Conservation (phyloP, 2,888 invertebrate genomes). For the Aporophyla nigra region DNA sequence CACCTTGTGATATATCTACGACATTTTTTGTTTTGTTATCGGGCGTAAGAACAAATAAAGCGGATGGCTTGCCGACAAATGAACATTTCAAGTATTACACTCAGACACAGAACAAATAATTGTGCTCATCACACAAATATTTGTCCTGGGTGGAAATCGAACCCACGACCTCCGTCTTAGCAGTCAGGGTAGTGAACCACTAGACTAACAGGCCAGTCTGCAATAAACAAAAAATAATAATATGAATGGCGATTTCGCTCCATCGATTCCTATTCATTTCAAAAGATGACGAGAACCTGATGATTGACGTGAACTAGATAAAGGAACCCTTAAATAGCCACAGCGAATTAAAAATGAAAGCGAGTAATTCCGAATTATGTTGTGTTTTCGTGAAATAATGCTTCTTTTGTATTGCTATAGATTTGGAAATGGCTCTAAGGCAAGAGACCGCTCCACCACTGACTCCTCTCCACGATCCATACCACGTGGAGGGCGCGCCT, state of each 20-base stretch:
- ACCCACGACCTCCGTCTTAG: too few species aligned
- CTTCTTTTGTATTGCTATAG: constrained; percentile 16
- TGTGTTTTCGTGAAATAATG: not conserved
- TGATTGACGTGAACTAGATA: not conserved
- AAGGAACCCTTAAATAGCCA: not conserved
- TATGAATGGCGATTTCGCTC: not conserved
- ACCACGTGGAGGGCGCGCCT: constrained; percentile 21
- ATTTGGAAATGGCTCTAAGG: constrained; percentile 72
- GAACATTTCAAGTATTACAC: too few species aligned
- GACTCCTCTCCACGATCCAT: constrained; percentile 43
- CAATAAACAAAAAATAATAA: not conserved
- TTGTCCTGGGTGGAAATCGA: too few species aligned
- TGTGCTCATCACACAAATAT: too few species aligned
- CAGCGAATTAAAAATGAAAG: not conserved
- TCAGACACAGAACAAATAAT: too few species aligned
- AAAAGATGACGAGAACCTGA: not conserved
- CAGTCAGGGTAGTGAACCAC: too few species aligned
- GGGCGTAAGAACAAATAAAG: too few species aligned
- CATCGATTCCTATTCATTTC: not conserved
- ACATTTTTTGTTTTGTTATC: too few species aligned
- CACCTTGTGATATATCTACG: too few species aligned
- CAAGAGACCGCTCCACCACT: constrained; percentile 65
- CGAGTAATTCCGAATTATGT: not conserved
- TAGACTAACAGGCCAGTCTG: too few species aligned
- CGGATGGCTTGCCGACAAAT: too few species aligned